Evolutionary conservation across 2,797 vertebrate genomes (phyloP), one percentile per base, ranked within the genome.

Genomic region (Danio albolineatus): DNA sequence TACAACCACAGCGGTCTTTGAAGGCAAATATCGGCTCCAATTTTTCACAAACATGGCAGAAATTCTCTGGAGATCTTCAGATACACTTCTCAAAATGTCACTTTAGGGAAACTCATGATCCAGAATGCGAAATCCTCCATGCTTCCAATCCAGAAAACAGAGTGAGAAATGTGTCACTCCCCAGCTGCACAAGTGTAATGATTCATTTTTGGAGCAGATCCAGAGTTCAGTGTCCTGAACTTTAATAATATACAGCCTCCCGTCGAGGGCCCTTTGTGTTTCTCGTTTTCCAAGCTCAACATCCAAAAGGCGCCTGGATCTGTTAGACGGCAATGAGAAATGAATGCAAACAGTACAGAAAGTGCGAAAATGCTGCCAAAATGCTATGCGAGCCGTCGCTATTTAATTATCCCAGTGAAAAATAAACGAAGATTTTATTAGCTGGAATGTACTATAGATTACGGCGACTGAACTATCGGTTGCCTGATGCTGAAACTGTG

Each of bases 191-290:
- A 16, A 43, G 53, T 56, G 73, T 66, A 73, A 73, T 39, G 39
- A 14, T 72, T 66, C 62, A n/a, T 36, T 62, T 77, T 43, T 81
- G 78, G 78, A 81, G 46, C 51, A 2, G 36, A 76, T 57, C 59
- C 65, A 67, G 46, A 19, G 2, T n/a, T 73, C 43, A 28, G 53
- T 54, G 51, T 73, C 28, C 54, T 69, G 62, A 60, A 73, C 43
- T 51, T 73, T 43, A 82, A 70, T 83, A 83, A 79, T 79, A 78
- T 60, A 61, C 69, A 73, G 76, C 4, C 17, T 44, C 46, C 53
- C 71, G 13, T 57, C 10, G 41, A 41, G 14, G 62, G 13, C 39
- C 38, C 41, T 21, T 54, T 43, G 14, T 51, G 82, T 48, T 83
- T 75, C 70, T 62, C 12, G 2, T 64, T 65, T 79, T 79, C 75